Evolutionary conservation across 1,140 invertebrate genomes (phyloP), one percentile per base, ranked within the genome.

Genomic region (Aphis craccivora): DNA sequence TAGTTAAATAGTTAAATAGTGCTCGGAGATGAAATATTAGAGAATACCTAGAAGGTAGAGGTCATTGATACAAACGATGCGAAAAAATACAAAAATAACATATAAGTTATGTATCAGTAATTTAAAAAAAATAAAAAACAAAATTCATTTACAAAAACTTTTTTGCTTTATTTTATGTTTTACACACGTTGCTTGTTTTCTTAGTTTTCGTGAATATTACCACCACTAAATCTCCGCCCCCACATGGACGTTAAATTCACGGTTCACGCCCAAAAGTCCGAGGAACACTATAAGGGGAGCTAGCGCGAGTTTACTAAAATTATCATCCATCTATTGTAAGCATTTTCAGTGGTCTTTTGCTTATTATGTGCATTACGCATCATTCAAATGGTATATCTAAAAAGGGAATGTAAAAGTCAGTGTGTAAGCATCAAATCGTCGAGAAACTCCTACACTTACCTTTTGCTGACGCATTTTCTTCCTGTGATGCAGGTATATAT

Each of bases 41-140:
- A 25, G 60, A 11, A 67, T 30, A n/a, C n/a, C n/a, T n/a, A n/a
- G 60, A 18, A 60, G 25, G 45, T 51, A 53, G 48, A 53, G 87
- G 48, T 88, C 48, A 88, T n/a, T 88, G 87, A 88, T 48, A 88
- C 48, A 35, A 88, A 53, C 2, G 5, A 53, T 88, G 45, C 45
- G 6, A 25, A 35, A 40, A 88, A 53, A 86, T 25, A 11, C 23
- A 53, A 88, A 88, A 35, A 87, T 35, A 86, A 43, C 45, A 18
- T n/a, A 48, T 20, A 40, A 53, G 45, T 88, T 30, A 51, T 88
- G 35, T n/a, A n/a, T 88, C 45, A 23, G 87, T 35, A 53, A 88
- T 88, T 88, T 51, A 51, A 35, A 88, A 51, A 40, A 40, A 40
- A 40, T 40, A 40, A 87, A n/a, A 87, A 87, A 48, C 86, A 87